Evolutionary conservation across 2,797 vertebrate species (phyloP), one percentile per base, ranked within the genome.

Genomic region (Clamator glandarius): DNA sequence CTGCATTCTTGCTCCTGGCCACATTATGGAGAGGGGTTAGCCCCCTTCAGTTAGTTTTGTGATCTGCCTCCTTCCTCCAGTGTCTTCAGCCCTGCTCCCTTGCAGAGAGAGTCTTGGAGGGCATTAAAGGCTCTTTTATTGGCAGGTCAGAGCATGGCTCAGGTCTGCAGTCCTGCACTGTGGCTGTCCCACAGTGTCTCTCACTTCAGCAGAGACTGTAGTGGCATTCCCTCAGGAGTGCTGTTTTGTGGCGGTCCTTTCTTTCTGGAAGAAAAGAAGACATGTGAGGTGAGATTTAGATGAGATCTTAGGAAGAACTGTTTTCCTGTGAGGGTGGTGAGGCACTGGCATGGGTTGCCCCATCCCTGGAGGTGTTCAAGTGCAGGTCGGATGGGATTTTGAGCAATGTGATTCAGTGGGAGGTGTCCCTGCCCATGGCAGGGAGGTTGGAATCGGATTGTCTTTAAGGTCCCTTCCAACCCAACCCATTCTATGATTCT

Each of bases 131-230:
- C 39, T 73, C 15, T 39, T 67, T 26, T 50, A 31, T 19, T 15
- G 81, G n/a, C 24, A n/a, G 46, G 19, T 24, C 12, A 9, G 78
- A 73, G 55, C 29, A 7, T 0, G 5, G 66, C 80, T 86, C 20
- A 1, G 28, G 16, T 61, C 57, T 64, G 80, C 77, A 39, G 73
- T 78, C 61, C 76, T 11, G 2, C 24, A 2, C 2, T 6, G 44
- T 3, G 52, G 19, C 44, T 36, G 36, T 85, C 42, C 51, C 63
- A 2, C 0, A 2, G 33, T 8, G 9, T 13, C 31, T 28, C 59
- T 96, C 89, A 93, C 80, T 95, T 90, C 24, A 13, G 69, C 78
- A 79, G 90, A 55, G 92, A 9, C 63, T 69, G 93, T 11, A 95
- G 74, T 0, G 42, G 77, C 51, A 46, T 13, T 2, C 46, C 59